Evolutionary conservation across 1,140 invertebrate genomes (phyloP).

Genomic region (Drosophila truncata): DNA sequence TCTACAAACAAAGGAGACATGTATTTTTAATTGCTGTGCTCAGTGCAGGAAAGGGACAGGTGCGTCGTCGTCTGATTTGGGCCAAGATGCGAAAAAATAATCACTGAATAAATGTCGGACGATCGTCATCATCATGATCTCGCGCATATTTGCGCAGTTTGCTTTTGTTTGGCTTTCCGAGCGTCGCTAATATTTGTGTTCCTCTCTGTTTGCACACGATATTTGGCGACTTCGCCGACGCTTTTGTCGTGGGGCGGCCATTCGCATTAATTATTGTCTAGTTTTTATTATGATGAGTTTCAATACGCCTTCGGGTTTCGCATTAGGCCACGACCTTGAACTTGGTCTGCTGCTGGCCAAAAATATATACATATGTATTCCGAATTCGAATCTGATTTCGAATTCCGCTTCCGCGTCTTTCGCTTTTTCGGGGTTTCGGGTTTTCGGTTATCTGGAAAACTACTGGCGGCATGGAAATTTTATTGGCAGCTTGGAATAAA

Average conservation of each 20-base stretch:
- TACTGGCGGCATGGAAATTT: constrained; percentile 39
- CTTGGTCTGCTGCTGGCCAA: constrained; percentile 22
- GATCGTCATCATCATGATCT: constrained; percentile 27
- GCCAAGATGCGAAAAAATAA: constrained; percentile 55
- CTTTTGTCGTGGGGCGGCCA: constrained; percentile 74
- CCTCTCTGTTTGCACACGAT: constrained; percentile 42
- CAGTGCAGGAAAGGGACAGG: constrained; percentile 25
- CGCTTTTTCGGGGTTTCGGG: constrained; percentile 5
- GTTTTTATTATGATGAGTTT: constrained; percentile 57
- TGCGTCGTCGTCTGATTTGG: constrained; percentile 35
- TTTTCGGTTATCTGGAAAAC: constrained; percentile 28
- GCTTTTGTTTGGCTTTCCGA: constrained; percentile 65
- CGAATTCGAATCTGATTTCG: constrained; percentile 26
- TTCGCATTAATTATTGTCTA: constrained; percentile 75
- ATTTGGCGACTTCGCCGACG: constrained; percentile 67
- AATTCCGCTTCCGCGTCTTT: constrained; percentile 33
- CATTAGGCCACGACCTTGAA: constrained; percentile 54
- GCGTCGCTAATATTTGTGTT: constrained; percentile 26
- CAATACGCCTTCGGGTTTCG: constrained; percentile 20
- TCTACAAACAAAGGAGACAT: constrained; percentile 6
- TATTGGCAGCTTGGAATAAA: constrained; percentile 31
- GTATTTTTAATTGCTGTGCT: constrained; percentile 12
- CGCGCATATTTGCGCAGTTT: constrained; percentile 69
- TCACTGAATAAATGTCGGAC: constrained; percentile 51
- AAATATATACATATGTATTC: constrained; percentile 12